Evolutionary conservation across 2,888 invertebrate genomes (phyloP), one percentile per base, ranked within the genome.

Genomic region (Brachyptera putata): DNA sequence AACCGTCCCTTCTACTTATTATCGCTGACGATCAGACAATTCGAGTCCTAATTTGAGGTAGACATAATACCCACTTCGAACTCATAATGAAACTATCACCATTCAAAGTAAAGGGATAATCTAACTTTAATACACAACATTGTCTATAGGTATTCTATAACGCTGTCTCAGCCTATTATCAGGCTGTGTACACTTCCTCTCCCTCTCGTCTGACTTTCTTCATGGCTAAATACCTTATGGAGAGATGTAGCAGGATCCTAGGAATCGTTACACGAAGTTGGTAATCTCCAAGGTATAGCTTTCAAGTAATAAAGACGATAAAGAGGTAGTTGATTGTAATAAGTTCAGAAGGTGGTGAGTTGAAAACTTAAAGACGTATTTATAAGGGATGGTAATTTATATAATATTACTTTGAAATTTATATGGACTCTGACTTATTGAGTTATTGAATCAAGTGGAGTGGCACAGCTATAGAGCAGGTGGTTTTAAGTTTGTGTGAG

Each of bases 391-490:
- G 30, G 7, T 11, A 5, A 30, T 30, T 11, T 7, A 30, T n/a
- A n/a, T n/a, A n/a, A n/a, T n/a, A n/a, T n/a, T n/a, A n/a, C n/a
- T 5, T 53, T 34, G 16, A 36, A 53, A 53, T 53, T 49, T 49
- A 36, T 53, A 53, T 53, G 18, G 16, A 21, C n/a, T n/a, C 34
- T 37, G 53, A 53, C 34, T 53, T 30, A 53, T 53, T 53, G 53
- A 53, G 53, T 53, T 34, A 53, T 53, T 53, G 53, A 53, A 53
- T 53, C 30, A 36, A 16, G 36, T 34, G 3, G 11, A 18, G 43
- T 26, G 16, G 41, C 41, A 18, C 41, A 16, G n/a, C 16, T 11
- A 16, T 5, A 24, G 18, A 53, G 53, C 53, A 53, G 53, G 53
- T 53, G 53, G 53, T 53, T 53, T 26, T 21, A 41, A 41, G 18